Evolutionary conservation across 1,140 invertebrate species (phyloP).

Genomic region (Thaumatotibia leucotreta): DNA sequence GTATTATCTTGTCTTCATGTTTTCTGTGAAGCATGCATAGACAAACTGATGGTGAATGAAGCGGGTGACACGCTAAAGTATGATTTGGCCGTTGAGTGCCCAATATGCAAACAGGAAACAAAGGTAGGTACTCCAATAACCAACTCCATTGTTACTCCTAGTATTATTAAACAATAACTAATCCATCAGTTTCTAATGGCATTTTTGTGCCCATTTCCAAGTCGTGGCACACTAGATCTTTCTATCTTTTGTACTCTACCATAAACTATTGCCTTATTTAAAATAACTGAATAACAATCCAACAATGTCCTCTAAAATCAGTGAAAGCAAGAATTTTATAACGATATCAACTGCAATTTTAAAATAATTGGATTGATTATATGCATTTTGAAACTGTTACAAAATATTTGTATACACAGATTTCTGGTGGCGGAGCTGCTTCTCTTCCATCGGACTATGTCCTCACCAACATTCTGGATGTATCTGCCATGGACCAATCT

Average conservation of each 20-base stretch:
- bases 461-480: constrained; percentile 89
- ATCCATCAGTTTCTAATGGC: too few relatives aligned
- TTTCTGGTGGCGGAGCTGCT: constrained; percentile 83
- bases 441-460: constrained; percentile 90
- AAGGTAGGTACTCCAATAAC: constrained; percentile 76
- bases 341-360: too few relatives aligned
- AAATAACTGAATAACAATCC: neutral
- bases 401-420: constrained; percentile 61
- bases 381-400: too few relatives aligned
- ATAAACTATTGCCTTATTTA: neutral
- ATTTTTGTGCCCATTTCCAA: neutral
- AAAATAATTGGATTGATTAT: too few relatives aligned
- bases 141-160: constrained; percentile 1
- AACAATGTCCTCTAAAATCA: too few relatives aligned
- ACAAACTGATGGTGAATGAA: constrained; percentile 86
- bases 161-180: too few relatives aligned
- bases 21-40: constrained; percentile 93
- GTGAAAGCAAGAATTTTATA: too few relatives aligned
- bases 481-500: constrained; percentile 86
- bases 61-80: constrained; percentile 79
- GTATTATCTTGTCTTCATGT: constrained; percentile 94
- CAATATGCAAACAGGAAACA: constrained; percentile 91
- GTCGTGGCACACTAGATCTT: too few relatives aligned
- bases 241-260: too few relatives aligned
- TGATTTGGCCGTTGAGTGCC: constrained; percentile 80